These are phyloP conservation scores for Porites evermanni DNA, from an alignment of 92 coral and sea anemone genomes.

Conservation along the genomic window DNA sequence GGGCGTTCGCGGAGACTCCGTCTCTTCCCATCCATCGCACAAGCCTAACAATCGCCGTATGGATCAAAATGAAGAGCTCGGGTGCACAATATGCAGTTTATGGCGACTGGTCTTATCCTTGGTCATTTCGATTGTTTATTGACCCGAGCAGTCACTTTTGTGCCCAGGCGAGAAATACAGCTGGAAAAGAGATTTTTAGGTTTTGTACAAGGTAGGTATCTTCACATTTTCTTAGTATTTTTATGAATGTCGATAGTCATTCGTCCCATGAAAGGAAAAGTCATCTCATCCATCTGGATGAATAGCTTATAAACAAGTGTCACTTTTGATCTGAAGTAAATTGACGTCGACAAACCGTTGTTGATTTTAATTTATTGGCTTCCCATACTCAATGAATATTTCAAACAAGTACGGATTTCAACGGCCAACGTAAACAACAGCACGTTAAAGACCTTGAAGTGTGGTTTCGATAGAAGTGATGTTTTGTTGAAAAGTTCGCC, in stretches of 20 bases:
- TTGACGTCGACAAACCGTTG: too few species aligned
- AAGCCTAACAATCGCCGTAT: conserved; percentile 11
- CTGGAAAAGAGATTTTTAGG: not conserved
- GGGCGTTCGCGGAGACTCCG: conserved; percentile 21
- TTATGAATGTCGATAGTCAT: not conserved
- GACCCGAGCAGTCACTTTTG: not conserved
- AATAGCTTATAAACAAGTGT: too few species aligned
- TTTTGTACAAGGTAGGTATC: not conserved
- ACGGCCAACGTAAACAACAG: too few species aligned
- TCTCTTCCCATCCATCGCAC: conserved; percentile 10
- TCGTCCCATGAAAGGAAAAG: too few species aligned
- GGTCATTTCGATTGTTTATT: not conserved
- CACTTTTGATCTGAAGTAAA: too few species aligned
- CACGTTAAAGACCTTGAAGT: too few species aligned
- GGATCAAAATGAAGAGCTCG: not conserved
- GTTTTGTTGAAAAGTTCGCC: too few species aligned
- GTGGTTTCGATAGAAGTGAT: too few species aligned
- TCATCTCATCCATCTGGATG: too few species aligned
- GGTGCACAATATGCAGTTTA: not conserved
- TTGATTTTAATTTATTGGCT: too few species aligned
- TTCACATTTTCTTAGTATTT: not conserved
- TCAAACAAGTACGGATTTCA: too few species aligned
- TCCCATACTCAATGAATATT: too few species aligned
- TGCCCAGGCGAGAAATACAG: not conserved
- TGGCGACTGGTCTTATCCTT: conserved; percentile 27